These are phyloP conservation scores for Propithecus deckenii DNA, from an alignment of 2,797 vertebrate species.

Conservation along the genomic window DNA sequence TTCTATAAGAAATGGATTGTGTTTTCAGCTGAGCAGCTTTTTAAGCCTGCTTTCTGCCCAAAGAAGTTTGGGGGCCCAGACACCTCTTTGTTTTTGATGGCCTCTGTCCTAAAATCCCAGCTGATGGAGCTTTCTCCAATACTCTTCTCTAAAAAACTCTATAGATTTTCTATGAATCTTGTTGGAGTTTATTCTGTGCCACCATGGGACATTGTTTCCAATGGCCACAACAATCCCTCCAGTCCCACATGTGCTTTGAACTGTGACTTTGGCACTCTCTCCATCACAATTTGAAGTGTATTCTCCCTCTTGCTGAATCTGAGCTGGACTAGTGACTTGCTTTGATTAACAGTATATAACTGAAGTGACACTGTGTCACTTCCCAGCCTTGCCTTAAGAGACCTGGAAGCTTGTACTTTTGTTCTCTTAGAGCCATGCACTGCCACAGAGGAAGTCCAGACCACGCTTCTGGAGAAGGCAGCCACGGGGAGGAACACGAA, in stretches of 20 bases:
- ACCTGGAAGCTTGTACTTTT: not conserved
- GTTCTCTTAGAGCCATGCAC: not conserved
- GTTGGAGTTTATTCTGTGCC: not conserved
- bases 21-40: not conserved
- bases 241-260: not conserved
- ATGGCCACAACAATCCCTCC: not conserved
- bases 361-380: not conserved
- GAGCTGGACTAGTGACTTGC: not conserved
- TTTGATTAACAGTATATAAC: not conserved
- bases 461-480: not conserved
- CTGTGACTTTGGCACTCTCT: not conserved
- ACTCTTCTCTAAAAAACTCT: not conserved
- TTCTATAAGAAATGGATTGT: not conserved
- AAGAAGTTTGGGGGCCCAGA: not conserved
- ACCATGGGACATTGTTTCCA: not conserved
- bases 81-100: not conserved
- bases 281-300: not conserved
- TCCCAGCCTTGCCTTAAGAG: not conserved
- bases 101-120: not conserved
- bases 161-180: not conserved
- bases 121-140: not conserved
- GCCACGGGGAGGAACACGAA: not conserved
- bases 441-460: not conserved
- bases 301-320: not conserved
- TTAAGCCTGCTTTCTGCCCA: not conserved